These are phyloP conservation scores for Crotalus horridus DNA, from an alignment of 2,113 vertebrate genomes.

Conservation along the genomic window DNA sequence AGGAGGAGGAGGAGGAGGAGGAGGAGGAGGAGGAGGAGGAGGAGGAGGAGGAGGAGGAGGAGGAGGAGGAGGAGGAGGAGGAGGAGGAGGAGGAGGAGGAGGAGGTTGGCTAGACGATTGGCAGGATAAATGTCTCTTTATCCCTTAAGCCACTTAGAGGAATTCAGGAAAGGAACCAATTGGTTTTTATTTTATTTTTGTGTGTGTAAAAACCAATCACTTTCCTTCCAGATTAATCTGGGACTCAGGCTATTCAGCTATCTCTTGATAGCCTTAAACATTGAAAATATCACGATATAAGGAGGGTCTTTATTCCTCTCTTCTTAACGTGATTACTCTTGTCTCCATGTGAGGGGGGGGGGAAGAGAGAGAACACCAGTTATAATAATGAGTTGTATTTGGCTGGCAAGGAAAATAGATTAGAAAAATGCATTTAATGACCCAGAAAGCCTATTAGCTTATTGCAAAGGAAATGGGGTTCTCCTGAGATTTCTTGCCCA, in stretches of 20 bases:
- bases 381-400: not conserved
- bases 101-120: not conserved
- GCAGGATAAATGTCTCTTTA: not conserved
- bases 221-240: not conserved
- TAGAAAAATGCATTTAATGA: slow-evolving; percentile 34
- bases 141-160: not conserved
- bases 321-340: not conserved
- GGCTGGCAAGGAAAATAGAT: slow-evolving; percentile 16
- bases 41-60: no score
- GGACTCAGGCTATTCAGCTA: not conserved
- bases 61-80: no score
- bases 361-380: not conserved
- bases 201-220: not conserved
- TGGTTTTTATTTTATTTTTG: not conserved
- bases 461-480: not conserved
- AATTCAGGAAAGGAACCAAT: not conserved
- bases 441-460: slow-evolving; percentile 10
- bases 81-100: no score
- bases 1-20: no score
- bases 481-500: slow-evolving; percentile 1
- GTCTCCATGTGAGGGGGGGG: not conserved
- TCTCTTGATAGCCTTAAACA: not conserved
- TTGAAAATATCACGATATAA: not conserved
- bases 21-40: no score
- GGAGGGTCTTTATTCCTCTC: not conserved